A percentile compares a stretch with the other conserved stretches of the same genome.
These are phyloP conservation scores for Ascaphus truei DNA, from an alignment of 2,113 vertebrate species.

Conservation along the genomic window DNA sequence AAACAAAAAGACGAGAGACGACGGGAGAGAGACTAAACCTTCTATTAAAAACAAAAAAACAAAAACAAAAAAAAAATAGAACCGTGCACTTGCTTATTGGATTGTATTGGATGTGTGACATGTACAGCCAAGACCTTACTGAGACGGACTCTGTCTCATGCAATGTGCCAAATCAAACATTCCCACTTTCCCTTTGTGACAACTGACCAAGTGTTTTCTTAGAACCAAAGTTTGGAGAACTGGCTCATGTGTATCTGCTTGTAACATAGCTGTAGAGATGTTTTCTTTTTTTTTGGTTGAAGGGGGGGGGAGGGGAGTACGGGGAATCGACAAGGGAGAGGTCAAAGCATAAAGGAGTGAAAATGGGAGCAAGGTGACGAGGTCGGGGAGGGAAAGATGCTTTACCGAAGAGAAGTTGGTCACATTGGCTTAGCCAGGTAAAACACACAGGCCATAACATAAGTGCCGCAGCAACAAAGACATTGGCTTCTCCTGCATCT, in stretches of 20 bases:
- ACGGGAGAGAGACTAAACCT: slow-evolving; percentile 55
- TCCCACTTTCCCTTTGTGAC: slow-evolving; percentile 75
- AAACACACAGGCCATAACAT: slow-evolving; percentile 31
- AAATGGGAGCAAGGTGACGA: neutral
- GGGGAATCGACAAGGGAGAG: slow-evolving; percentile 46
- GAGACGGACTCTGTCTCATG: slow-evolving; percentile 69
- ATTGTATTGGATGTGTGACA: slow-evolving; percentile 73
- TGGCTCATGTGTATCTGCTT: slow-evolving; percentile 73
- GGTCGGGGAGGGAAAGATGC: slow-evolving; percentile 32
- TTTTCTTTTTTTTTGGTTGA: slow-evolving; percentile 29
- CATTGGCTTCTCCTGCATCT: slow-evolving; percentile 49
- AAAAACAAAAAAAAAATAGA: slow-evolving; percentile 57
- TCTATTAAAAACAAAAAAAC: slow-evolving; percentile 55
- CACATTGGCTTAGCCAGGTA: slow-evolving; percentile 50
- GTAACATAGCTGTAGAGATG: slow-evolving; percentile 74
- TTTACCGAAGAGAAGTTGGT: slow-evolving; percentile 55
- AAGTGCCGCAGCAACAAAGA: slow-evolving; percentile 39
- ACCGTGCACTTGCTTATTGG: slow-evolving; percentile 77
- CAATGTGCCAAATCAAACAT: slow-evolving; percentile 78
- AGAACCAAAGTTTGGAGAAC: slow-evolving; percentile 83
- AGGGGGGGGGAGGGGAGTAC: slow-evolving; percentile 52
- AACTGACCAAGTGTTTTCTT: slow-evolving; percentile 81
- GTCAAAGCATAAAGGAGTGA: slow-evolving; percentile 40
- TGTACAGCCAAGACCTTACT: slow-evolving; percentile 69
- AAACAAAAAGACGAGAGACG: slow-evolving; percentile 15